Evolutionary conservation across 53 echinoderm and acorn worm species (phyloP).

Genomic region (Arbacia lixula): DNA sequence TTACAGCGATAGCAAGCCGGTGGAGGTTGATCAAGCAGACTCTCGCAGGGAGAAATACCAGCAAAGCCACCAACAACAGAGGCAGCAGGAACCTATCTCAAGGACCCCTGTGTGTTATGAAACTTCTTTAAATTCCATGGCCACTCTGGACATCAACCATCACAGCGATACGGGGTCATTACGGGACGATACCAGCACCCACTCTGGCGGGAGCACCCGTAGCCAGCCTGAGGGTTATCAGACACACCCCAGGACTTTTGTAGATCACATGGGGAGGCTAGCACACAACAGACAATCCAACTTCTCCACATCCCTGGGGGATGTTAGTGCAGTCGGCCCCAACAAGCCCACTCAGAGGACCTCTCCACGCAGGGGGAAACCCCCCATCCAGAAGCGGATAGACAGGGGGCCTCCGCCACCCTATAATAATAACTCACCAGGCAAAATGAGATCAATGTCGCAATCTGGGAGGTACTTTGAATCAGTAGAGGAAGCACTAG

Average conservation of each 20-base stretch:
- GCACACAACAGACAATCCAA: slow-evolving; percentile 35
- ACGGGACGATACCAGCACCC: slow-evolving; percentile 41
- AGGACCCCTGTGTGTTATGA: slow-evolving; percentile 33
- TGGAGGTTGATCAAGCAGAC: background rate
- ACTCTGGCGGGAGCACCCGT: slow-evolving; percentile 46
- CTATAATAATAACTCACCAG: slow-evolving; percentile 49
- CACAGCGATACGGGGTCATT: slow-evolving; percentile 53
- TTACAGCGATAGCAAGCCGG: slow-evolving; percentile 58
- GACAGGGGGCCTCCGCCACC: slow-evolving; percentile 72
- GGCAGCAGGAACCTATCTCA: background rate
- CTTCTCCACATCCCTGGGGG: slow-evolving; percentile 46
- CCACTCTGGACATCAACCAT: slow-evolving; percentile 41
- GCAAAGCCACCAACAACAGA: background rate
- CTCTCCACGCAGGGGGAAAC: slow-evolving; percentile 35
- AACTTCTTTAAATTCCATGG: slow-evolving; percentile 22
- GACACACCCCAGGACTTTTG: slow-evolving; percentile 34
- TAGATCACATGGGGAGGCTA: slow-evolving; percentile 12
- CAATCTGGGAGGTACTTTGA: slow-evolving; percentile 77
- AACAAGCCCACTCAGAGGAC: slow-evolving; percentile 12
- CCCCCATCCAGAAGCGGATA: slow-evolving; percentile 46
- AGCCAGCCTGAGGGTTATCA: slow-evolving; percentile 45
- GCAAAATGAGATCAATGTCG: slow-evolving; percentile 50
- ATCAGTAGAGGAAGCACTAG: slow-evolving; percentile 75
- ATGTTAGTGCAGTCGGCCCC: slow-evolving; percentile 46
- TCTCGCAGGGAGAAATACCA: background rate